phyloP scores from a whole-genome alignment of 2,888 invertebrate species.

The Caprella mutica region DNA sequence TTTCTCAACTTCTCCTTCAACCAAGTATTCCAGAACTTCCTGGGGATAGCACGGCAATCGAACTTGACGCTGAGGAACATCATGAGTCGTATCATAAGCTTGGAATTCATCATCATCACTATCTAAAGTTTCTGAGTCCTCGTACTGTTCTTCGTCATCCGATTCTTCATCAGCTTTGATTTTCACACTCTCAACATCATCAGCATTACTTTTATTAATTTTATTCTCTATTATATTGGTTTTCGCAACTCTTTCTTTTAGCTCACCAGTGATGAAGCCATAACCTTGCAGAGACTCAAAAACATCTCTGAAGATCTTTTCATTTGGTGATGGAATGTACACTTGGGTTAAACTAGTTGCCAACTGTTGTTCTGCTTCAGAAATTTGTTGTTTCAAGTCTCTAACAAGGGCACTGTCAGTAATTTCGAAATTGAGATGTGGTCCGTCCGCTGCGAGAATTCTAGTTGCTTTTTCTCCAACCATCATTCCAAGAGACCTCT shows the following conservation, averaged over 20 bases:
- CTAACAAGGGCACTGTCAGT: conserved; percentile 8
- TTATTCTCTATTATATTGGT: neutral
- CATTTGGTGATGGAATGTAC: too few relatives aligned
- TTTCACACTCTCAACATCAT: neutral
- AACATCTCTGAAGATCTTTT: too few relatives aligned
- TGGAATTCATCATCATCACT: conserved; percentile 31
- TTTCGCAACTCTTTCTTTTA: neutral
- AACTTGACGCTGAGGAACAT: conserved; percentile 12
- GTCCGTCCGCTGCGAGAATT: conserved; percentile 13
- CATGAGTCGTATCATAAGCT: conserved; percentile 27
- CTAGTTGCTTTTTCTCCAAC: conserved; percentile 21
- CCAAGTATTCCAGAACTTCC: conserved; percentile 26
- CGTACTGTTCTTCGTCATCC: neutral
- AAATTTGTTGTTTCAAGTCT: neutral
- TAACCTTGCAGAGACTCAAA: too few relatives aligned
- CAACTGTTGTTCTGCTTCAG: neutral
- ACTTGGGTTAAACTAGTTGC: too few relatives aligned
- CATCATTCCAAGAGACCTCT: conserved; percentile 25
- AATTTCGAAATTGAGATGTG: conserved; percentile 22
- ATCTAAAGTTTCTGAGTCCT: conserved; percentile 11
- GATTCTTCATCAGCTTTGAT: neutral
- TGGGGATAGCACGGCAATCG: conserved; percentile 23
- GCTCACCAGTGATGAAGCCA: neutral
- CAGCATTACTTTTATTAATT: neutral
- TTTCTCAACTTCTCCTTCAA: conserved; percentile 24